Evolutionary conservation across 1,140 invertebrate genomes (phyloP), one percentile per base, ranked within the genome.

Genomic region (Cherax destructor): DNA sequence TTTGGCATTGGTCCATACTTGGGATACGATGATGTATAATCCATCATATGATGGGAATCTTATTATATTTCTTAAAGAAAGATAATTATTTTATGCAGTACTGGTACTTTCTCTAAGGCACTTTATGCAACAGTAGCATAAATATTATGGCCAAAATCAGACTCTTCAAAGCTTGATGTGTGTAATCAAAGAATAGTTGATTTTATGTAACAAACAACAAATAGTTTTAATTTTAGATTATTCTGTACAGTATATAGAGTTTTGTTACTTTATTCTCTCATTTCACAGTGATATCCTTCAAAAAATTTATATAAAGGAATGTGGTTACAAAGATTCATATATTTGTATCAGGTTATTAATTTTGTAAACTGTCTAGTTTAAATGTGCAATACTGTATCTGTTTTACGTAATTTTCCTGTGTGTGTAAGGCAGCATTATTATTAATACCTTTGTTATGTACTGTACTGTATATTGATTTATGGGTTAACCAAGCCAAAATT

Each of bases 41-140:
- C 59, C 56, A 84, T 84, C 59, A 84, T 61, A 84, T 61, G 79
- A 16, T 80, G 79, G 79, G 79, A 80, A 59, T 80, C 6, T 24
- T 80, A 56, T 56, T 65, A 50, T 50, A 50, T 69, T 69, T 69
- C 61, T 65, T 61, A 72, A 65, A 84, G 83, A 84, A 69, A 61
- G 81, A 83, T 24, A n/a, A 87, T 74, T 41, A 24, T 30, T 24
- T 50, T 78, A 61, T 87, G 69, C 30, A 61, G 47, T 52, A 30
- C 52, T 50, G 78, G 47, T 52, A 30, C 52, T 50, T 87, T 79
- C 52, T 87, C n/a, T 59, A 56, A 30, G 7, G n/a, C 7, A 6
- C 9, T 74, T 74, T 74, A 30, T 30, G 69, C n/a, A 74, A 74
- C 21, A 9, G 5, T 69, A 69, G 65, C 65, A 74, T 30, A 74